Conservation (phyloP, 2,888 invertebrate species). For the Pseudococcus jackbeardsleyi region DNA sequence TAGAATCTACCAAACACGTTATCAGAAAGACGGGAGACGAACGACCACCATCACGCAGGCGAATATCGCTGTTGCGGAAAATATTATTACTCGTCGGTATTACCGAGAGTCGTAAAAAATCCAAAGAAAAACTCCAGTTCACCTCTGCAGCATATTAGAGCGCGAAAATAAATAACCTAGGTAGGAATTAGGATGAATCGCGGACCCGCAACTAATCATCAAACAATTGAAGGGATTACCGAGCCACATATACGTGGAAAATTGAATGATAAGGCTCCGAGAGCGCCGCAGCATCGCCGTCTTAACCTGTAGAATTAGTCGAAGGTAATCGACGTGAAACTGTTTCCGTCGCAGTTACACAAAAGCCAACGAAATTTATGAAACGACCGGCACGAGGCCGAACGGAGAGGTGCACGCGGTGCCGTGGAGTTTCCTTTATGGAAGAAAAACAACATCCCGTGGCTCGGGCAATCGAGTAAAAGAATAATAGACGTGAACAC, state of each 20-base stretch:
- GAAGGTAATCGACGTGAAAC: conserved; percentile 53
- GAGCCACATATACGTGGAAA: not conserved
- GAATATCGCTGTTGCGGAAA: not conserved
- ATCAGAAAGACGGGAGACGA: too few relatives aligned
- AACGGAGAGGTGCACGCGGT: not conserved
- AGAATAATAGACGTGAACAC: conserved; percentile 32
- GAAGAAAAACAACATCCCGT: conserved; percentile 48
- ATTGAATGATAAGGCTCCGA: not conserved
- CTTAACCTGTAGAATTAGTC: conserved; percentile 54
- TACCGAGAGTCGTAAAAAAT: not conserved
- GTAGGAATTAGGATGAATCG: not conserved
- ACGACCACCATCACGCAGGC: too few relatives aligned
- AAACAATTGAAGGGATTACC: conserved; percentile 21
- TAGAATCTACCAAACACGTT: not conserved
- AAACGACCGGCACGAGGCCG: not conserved
- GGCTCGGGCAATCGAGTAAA: conserved; percentile 22
- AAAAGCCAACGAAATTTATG: conserved; percentile 45
- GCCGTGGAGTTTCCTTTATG: conserved; percentile 19
- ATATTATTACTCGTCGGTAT: conserved; percentile 14
- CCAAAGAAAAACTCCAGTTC: not conserved
- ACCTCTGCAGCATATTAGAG: not conserved
- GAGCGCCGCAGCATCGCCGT: not conserved
- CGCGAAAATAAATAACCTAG: not conserved
- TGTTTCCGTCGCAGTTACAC: conserved; percentile 41
- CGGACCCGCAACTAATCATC: not conserved